Evolutionary conservation across 2,113 vertebrate species (phyloP).

Genomic region (Clarias macrocephalus): DNA sequence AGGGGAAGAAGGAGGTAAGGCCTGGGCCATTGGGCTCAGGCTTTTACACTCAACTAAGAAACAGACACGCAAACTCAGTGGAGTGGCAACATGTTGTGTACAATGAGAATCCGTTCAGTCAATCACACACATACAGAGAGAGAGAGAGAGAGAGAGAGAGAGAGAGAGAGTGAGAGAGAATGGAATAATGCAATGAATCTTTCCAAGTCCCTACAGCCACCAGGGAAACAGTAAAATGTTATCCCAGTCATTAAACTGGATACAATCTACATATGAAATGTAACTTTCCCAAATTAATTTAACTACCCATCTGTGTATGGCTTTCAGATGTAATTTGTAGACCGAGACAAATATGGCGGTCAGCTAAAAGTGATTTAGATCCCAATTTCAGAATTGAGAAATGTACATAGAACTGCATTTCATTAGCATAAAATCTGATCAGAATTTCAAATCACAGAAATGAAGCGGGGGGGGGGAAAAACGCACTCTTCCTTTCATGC

Average conservation of each 20-base stretch:
- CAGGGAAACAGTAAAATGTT: constrained; percentile 58
- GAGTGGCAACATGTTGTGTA: constrained; percentile 48
- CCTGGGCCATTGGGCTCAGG: constrained; percentile 31
- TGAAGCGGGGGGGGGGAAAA: background rate
- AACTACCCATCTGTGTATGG: constrained; percentile 73
- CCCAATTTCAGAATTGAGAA: constrained; percentile 24
- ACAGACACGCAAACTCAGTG: constrained; percentile 36
- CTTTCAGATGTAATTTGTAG: constrained; percentile 72
- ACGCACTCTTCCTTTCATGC: background rate
- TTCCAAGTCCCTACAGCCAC: constrained; percentile 40
- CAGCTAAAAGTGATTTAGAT: constrained; percentile 50
- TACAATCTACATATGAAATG: constrained; percentile 76
- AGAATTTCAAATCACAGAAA: constrained; percentile 22
- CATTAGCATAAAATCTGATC: constrained; percentile 23
- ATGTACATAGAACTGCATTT: constrained; percentile 14
- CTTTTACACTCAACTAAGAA: constrained; percentile 43
- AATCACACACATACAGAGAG: constrained; percentile 1
- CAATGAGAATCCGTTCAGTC: constrained; percentile 45
- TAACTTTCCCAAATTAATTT: constrained; percentile 77
- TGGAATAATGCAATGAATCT: constrained; percentile 19
- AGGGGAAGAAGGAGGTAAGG: constrained; percentile 44
- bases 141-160: too few relatives aligned
- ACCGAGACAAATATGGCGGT: constrained; percentile 52
- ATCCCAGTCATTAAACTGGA: constrained; percentile 69
- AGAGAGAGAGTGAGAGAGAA: background rate